Evolutionary conservation across 2,888 invertebrate genomes (phyloP).

Genomic region (Drosophila diplacantha): DNA sequence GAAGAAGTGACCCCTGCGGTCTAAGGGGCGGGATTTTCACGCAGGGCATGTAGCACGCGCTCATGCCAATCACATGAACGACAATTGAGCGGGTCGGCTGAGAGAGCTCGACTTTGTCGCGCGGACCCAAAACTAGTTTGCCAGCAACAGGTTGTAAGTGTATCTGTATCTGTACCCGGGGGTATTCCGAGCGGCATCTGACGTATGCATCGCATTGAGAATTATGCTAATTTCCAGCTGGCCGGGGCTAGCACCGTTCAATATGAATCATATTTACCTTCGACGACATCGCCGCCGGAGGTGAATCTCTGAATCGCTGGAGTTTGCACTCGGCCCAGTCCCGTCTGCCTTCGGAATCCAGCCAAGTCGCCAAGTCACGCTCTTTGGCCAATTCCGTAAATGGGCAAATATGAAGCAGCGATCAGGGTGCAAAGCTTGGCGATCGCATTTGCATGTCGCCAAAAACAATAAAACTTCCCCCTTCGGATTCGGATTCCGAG

Average conservation of each 20-base stretch:
- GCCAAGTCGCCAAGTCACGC: conserved; percentile 61
- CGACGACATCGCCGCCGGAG: conserved; percentile 56
- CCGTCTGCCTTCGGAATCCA: conserved; percentile 28
- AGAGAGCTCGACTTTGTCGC: conserved; percentile 22
- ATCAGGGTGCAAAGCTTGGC: conserved; percentile 21
- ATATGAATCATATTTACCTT: conserved; percentile 65
- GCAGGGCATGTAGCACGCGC: conserved; percentile 42
- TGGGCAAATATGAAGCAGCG: conserved; percentile 29
- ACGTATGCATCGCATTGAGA: conserved; percentile 50
- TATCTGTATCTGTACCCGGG: conserved; percentile 18
- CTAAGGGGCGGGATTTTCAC: conserved; percentile 11
- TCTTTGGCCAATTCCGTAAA: conserved; percentile 27
- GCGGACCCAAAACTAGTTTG: conserved; percentile 47
- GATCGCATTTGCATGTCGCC: conserved; percentile 37
- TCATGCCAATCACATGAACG: conserved; percentile 56
- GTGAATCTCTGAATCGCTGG: conserved; percentile 26
- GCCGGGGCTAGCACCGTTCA: conserved; percentile 49
- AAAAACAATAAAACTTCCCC: conserved; percentile 44
- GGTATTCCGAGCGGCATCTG: conserved; percentile 40
- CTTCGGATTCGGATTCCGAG: neutral
- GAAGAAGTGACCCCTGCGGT: neutral
- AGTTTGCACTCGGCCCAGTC: conserved; percentile 39
- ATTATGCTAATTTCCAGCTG: conserved; percentile 62
- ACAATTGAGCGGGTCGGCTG: conserved; percentile 11
- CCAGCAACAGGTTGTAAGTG: conserved; percentile 25